These are phyloP conservation scores for Ibycter americanus DNA, from an alignment of 2,797 vertebrate genomes.

Conservation along the genomic window DNA sequence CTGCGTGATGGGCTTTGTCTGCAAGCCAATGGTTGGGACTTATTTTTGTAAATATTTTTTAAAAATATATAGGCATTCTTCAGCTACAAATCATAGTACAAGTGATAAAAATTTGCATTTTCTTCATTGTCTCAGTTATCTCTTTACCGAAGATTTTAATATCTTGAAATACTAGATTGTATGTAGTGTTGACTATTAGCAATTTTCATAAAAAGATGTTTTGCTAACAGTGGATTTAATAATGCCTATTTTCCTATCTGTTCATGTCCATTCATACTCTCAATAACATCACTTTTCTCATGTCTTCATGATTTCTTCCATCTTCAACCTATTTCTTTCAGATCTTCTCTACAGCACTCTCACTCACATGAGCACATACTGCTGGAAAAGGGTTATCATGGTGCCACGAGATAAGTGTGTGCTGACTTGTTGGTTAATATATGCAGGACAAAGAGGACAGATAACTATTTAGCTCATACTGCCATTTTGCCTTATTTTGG, in stretches of 20 bases:
- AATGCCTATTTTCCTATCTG: background rate
- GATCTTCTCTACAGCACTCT: background rate
- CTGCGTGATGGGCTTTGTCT: background rate
- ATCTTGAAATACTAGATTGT: background rate
- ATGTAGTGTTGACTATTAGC: background rate
- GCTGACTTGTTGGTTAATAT: background rate
- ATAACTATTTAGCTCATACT: background rate
- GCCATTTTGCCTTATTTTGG: background rate
- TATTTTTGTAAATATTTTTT: background rate
- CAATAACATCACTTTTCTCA: background rate
- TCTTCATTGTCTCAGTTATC: background rate
- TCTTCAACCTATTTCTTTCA: background rate
- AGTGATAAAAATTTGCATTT: background rate
- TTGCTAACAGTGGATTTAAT: background rate
- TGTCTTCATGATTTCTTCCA: background rate
- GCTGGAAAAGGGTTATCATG: background rate
- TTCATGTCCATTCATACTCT: background rate
- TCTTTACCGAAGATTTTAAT: background rate
- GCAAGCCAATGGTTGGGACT: background rate
- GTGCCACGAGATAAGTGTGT: background rate
- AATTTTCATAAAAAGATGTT: background rate
- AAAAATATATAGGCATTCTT: background rate
- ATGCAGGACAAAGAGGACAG: background rate
- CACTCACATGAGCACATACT: background rate
- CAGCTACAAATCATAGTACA: background rate